Percentiles rank a stretch among this genome's conserved stretches.
Conservation (phyloP, 2,113 vertebrate species). For the Pomatorhinus ruficollis region DNA sequence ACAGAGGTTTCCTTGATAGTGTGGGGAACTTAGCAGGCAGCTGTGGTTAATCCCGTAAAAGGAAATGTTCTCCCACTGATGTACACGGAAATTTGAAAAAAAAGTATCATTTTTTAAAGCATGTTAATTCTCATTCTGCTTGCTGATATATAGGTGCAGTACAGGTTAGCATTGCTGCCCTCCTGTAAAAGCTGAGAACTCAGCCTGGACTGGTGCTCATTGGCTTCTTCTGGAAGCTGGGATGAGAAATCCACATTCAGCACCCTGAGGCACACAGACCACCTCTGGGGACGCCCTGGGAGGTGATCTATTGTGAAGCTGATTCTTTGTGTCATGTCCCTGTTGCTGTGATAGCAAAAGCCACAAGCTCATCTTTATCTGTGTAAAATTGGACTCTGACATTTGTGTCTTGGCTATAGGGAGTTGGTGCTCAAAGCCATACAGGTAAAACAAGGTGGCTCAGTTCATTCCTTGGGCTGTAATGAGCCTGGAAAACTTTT, state of each 20-base stretch:
- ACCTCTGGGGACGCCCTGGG: not conserved
- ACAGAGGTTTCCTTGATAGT: not conserved
- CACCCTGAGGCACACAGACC: not conserved
- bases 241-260: not conserved
- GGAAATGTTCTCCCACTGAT: not conserved
- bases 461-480: not conserved
- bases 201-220: not conserved
- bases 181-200: not conserved
- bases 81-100: not conserved
- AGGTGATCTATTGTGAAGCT: not conserved
- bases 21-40: not conserved
- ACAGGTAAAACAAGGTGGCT: not conserved
- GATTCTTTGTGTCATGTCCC: not conserved
- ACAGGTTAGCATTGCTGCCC: too few species aligned
- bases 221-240: not conserved
- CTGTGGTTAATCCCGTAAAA: not conserved
- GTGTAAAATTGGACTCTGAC: not conserved
- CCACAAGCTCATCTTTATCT: not conserved
- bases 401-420: not conserved
- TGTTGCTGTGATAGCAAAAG: not conserved
- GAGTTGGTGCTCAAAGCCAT: accelerated
- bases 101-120: not conserved
- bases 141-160: not conserved
- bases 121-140: not conserved
- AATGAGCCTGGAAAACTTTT: accelerated